Base-by-base conservation (phyloP, 2,888 invertebrate genomes). In the Heliconius ethilla region DNA sequence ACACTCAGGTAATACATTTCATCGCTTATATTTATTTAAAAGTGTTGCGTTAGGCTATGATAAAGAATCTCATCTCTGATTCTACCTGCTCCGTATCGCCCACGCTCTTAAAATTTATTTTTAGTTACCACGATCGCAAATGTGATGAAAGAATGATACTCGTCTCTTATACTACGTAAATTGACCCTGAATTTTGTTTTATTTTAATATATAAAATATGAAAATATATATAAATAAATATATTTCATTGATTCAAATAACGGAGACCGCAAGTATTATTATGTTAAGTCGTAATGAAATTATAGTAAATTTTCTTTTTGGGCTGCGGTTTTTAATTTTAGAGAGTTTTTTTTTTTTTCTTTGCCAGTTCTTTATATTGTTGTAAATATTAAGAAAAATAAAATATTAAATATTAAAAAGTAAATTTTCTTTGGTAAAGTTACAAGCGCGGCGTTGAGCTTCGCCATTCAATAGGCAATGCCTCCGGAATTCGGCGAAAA, bases 141-240 rank as follows among this genome's bases (percentile, higher is more conserved):
- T 77, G 67, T 73, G 75, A 80, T 77, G 77, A 79, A 73, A 75
- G 75, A 79, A 76, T 67, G 76, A 78, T 77, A 77, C 77, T 62
- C 33, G 59, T 76, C 65, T 77, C 55, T 75, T 70, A 74, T 75
- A 69, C 66, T 78, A 45, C 37, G 27, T 65, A 69, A 73, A 79
- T 73, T 40, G 70, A 66, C 77, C 79, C 69, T 78, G 75, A 78
- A 78, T 75, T 63, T 73, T 75, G 76, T 70, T 40, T 67, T 25
- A 55, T 40, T 66, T 45, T 55, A 11, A 27, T 33, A 74, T 70
- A 40, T 40, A 27, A 27, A 63, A 63, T 27, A 37, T 74, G n/a
- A 59, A n/a, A 73, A 62, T n/a, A 62, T 74, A 74, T 15, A 7
- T 37, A 37, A 37, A 37, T 37, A 27, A 10, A 18, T 72, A 1